Evolutionary conservation across 1,140 invertebrate species (phyloP), one percentile per base, ranked within the genome.

Genomic region (Patella vulgata): DNA sequence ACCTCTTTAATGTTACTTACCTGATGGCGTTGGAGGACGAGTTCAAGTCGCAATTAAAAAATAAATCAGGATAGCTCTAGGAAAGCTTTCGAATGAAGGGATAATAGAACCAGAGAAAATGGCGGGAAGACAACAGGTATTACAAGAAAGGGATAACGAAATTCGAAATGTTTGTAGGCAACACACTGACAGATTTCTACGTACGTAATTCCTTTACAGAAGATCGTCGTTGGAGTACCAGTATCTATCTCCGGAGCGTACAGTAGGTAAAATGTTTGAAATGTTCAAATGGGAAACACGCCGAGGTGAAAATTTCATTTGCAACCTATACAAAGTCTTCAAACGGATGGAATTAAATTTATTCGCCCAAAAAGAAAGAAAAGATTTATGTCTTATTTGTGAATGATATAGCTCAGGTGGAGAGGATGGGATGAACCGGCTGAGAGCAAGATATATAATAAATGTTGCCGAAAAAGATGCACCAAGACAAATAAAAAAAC

Each of bases 351-450:
- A 52, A 36, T 30, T 60, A 31, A 19, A 27, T 3, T 51, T 51
- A 25, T 17, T 50, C 33, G 39, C 27, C n/a, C 58, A 33, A 30
- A 23, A 51, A n/a, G n/a, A n/a, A n/a, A n/a, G n/a, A 23, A 60
- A 60, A 50, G 58, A 60, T 48, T 14, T 36, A 27, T 39, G 47
- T 51, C 25, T 19, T 40, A 40, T 60, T 19, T 51, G 58, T 36
- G 28, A 30, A 17, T 27, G 30, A 8, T 60, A 33, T 52, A 11
- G 11, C 21, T 51, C 50, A 9, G 27, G 23, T 28, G 31, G 27
- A 30, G 44, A 50, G 2, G 3, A 31, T 19, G 44, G 51, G 28
- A 30, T 51, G 28, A 25, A 14, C 39, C 25, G 3, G 25, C 31
- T 51, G 4, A 60, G 39, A 51, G 21, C 4, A 5, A 47, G 36